Evolutionary conservation across 2,888 invertebrate genomes (phyloP).

Genomic region (Chalcis sispes): DNA sequence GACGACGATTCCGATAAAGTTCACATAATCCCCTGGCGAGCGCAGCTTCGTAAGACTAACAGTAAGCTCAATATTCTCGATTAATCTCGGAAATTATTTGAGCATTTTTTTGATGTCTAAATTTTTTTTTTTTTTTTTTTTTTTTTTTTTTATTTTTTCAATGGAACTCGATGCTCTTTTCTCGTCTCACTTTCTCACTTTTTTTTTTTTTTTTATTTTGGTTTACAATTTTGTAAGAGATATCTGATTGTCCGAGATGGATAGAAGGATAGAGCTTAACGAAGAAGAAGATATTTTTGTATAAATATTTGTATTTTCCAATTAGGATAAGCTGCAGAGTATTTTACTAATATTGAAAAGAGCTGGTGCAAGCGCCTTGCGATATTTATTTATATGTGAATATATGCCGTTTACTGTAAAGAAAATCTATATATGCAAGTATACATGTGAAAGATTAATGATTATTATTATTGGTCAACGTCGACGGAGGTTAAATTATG

Average conservation of each 20-base stretch:
- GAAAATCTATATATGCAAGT: neutral
- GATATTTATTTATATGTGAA: constrained; percentile 40
- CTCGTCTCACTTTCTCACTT: too few relatives aligned
- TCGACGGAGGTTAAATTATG: neutral
- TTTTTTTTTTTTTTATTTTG: too few relatives aligned
- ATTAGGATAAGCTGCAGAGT: constrained; percentile 9
- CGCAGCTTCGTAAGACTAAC: constrained; percentile 92
- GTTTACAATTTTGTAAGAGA: too few relatives aligned
- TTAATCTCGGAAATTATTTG: constrained; percentile 67
- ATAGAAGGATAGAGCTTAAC: too few relatives aligned
- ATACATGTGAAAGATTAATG: constrained; percentile 13
- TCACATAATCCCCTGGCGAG: constrained; percentile 92
- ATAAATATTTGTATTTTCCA: constrained; percentile 37
- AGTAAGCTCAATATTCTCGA: constrained; percentile 91
- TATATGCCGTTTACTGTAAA: constrained; percentile 39
- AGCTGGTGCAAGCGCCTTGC: constrained; percentile 9
- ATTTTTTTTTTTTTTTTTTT: neutral
- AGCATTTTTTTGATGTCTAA: neutral
- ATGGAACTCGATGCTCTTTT: too few relatives aligned
- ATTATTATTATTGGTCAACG: constrained; percentile 21
- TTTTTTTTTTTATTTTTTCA: constrained; percentile 5
- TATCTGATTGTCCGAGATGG: neutral
- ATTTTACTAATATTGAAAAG: constrained; percentile 19
- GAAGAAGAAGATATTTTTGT: constrained; percentile 33
- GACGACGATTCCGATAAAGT: constrained; percentile 80